Percentiles rank a stretch among this genome's conserved stretches.
These are phyloP conservation scores for Halcyon chelicuti DNA, from an alignment of 2,797 vertebrate genomes.

Conservation along the genomic window DNA sequence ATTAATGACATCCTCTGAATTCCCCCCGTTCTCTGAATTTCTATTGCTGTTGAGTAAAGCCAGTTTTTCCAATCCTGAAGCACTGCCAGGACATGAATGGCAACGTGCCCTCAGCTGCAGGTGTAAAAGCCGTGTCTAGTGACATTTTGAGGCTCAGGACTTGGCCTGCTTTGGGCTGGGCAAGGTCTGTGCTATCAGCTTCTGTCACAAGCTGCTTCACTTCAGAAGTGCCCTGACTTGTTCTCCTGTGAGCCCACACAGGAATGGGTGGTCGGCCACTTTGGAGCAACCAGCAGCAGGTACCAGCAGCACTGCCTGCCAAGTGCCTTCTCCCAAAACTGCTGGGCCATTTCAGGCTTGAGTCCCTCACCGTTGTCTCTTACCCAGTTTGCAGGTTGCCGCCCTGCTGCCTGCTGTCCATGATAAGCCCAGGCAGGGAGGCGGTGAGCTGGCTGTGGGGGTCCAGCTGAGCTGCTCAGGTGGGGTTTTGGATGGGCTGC, in stretches of 20 bases:
- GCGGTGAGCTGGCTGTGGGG: too few species aligned
- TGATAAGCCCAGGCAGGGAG: too few species aligned
- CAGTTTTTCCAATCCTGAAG: neutral
- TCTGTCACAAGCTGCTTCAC: neutral
- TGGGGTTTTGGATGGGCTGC: too few species aligned
- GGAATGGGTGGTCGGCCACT: rapidly evolving
- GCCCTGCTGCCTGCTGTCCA: too few species aligned
- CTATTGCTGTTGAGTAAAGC: neutral
- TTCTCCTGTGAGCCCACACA: neutral
- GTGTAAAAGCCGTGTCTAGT: neutral
- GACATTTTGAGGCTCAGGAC: neutral
- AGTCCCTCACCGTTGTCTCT: too few species aligned
- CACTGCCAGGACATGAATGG: neutral
- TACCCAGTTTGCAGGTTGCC: too few species aligned
- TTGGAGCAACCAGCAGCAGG: neutral
- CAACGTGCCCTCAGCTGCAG: neutral
- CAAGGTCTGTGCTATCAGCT: neutral
- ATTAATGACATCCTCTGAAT: too few species aligned
- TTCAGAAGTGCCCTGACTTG: neutral
- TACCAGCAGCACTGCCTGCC: neutral
- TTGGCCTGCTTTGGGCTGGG: neutral
- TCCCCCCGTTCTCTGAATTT: neutral
- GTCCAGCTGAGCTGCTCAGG: too few species aligned
- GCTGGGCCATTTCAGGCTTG: neutral
- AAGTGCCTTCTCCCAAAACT: neutral